Conservation (phyloP, 2,113 vertebrate genomes). For the Eleginops maclovinus region DNA sequence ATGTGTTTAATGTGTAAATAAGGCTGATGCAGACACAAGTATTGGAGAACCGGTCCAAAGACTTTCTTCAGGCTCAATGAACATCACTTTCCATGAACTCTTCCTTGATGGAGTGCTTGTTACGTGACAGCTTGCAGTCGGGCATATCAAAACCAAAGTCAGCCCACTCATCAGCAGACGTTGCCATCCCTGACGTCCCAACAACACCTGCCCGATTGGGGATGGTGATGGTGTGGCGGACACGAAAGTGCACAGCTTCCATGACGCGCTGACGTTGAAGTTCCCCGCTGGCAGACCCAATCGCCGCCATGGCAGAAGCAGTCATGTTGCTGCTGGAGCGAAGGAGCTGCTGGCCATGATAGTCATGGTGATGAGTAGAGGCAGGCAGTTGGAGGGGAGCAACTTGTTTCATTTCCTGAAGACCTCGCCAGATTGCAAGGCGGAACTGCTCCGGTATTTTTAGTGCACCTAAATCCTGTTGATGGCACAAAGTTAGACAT, state of each 20-base stretch:
- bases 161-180: slow-evolving; percentile 90
- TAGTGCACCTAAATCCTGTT: slow-evolving; percentile 93
- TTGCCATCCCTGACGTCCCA: slow-evolving; percentile 65
- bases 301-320: slow-evolving; percentile 85
- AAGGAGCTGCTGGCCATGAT: slow-evolving; percentile 92
- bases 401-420: slow-evolving; percentile 96
- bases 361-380: slow-evolving; percentile 75
- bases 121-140: slow-evolving; percentile 90
- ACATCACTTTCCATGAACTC: slow-evolving; percentile 93
- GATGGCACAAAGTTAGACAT: slow-evolving; percentile 20
- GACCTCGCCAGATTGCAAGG: slow-evolving; percentile 93
- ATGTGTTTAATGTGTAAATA: slow-evolving; percentile 7
- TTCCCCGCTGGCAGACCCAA: slow-evolving; percentile 90
- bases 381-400: slow-evolving; percentile 75
- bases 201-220: slow-evolving; percentile 86
- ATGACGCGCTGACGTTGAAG: slow-evolving; percentile 97
- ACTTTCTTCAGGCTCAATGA: slow-evolving; percentile 77
- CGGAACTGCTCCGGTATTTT: slow-evolving; percentile 98
- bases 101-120: slow-evolving; percentile 95
- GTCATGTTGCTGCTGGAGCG: slow-evolving; percentile 93
- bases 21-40: slow-evolving; percentile 22
- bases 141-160: slow-evolving; percentile 99
- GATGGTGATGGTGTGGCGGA: slow-evolving; percentile 99
- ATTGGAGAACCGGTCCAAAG: slow-evolving; percentile 28
- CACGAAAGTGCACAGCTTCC: slow-evolving; percentile 98